Evolutionary conservation across 2,888 invertebrate species (phyloP).

Genomic region (Tanytarsus gracilentus): DNA sequence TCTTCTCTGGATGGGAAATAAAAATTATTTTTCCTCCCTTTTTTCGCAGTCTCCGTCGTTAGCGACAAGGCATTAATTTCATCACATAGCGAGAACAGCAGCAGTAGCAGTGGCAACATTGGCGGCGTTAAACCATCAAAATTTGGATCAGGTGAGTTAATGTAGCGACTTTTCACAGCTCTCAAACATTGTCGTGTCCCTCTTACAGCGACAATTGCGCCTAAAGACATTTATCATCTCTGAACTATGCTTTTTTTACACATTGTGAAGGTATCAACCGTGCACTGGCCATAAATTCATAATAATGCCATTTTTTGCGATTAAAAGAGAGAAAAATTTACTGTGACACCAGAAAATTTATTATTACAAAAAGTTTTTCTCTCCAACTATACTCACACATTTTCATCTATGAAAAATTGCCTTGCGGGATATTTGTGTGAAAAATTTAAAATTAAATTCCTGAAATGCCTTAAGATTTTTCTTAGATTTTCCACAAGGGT

Average conservation of each 20-base stretch:
- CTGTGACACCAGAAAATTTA: constrained; percentile 21
- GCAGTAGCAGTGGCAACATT: too few relatives aligned
- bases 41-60: constrained; percentile 10
- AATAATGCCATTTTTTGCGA: constrained; percentile 13
- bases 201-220: neutral
- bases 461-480: too few relatives aligned
- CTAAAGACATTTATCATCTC: constrained; percentile 16
- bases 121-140: constrained; percentile 20
- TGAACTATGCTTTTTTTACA: constrained; percentile 4
- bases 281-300: constrained; percentile 21
- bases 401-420: neutral
- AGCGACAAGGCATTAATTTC: constrained; percentile 21
- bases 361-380: constrained; percentile 1
- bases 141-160: constrained; percentile 17
- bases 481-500: too few relatives aligned
- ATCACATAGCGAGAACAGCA: constrained; percentile 10
- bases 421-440: too few relatives aligned
- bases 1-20: neutral
- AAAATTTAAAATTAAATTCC: too few relatives aligned
- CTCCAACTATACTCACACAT: neutral
- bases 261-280: constrained; percentile 17
- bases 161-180: neutral
- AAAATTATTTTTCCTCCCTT: neutral
- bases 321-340: constrained; percentile 24
- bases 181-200: too few relatives aligned